phyloP scores from a whole-genome alignment of 2,797 vertebrate species.

The Ctenopoma kingsleyae region DNA sequence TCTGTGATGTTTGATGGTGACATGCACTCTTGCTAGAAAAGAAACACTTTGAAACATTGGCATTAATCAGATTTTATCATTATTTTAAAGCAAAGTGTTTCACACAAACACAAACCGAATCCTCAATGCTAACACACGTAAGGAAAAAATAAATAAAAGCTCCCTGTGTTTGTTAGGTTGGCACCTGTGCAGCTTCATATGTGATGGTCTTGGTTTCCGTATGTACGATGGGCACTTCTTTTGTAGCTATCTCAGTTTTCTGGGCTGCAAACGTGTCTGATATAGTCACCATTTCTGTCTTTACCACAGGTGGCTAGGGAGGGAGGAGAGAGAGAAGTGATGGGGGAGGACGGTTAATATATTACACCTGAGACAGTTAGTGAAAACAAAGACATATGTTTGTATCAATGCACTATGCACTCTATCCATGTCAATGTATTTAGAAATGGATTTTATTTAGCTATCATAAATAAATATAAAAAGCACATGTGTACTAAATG shows the following conservation, averaged over 20 bases:
- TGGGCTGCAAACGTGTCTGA: constrained; percentile 94
- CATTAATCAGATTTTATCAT: not conserved
- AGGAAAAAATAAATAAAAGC: constrained; percentile 8
- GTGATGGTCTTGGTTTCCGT: constrained; percentile 99
- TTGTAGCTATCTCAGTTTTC: constrained; percentile 98
- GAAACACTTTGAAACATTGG: constrained; percentile 29
- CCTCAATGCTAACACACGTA: constrained; percentile 3
- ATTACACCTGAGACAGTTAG: constrained; percentile 50
- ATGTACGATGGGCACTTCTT: constrained; percentile 99
- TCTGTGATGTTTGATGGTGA: constrained; percentile 1
- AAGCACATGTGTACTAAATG: not conserved
- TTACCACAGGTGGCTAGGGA: constrained; percentile 96
- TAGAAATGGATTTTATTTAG: not conserved
- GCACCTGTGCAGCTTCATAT: constrained; percentile 97
- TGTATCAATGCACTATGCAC: not conserved
- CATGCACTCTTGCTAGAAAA: constrained; percentile 49
- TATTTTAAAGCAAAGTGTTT: not conserved
- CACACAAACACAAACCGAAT: constrained; percentile 10
- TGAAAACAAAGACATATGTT: constrained; percentile 24
- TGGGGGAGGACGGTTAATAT: constrained; percentile 56
- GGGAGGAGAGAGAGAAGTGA: constrained; percentile 58
- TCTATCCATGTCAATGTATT: constrained; percentile 4
- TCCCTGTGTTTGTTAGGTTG: constrained; percentile 34
- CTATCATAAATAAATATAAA: not conserved
- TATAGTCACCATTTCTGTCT: constrained; percentile 99